A percentile compares a stretch with the other conserved stretches of the same genome.
Evolutionary conservation across 2,113 vertebrate genomes (phyloP).

Genomic region (Podarcis muralis): DNA sequence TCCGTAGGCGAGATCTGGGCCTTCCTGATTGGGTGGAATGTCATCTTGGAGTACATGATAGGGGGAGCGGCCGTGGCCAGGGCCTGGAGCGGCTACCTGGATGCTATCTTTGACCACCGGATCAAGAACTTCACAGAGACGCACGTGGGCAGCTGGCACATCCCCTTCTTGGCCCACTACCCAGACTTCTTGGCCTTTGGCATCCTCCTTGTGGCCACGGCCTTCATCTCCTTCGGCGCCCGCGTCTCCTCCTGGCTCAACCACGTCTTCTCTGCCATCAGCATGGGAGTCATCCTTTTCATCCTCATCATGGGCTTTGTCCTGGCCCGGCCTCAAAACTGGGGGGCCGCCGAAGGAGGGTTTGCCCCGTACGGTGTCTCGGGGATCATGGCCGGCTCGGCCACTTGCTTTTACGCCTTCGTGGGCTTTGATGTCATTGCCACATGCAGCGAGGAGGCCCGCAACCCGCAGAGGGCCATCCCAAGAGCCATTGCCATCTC

Average conservation of each 20-base stretch:
- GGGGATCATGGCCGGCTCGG: constrained; percentile 90
- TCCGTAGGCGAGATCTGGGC: constrained; percentile 96
- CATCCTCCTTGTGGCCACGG: constrained; percentile 85
- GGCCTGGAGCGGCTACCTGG: constrained; percentile 95
- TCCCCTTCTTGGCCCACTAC: constrained; percentile 88
- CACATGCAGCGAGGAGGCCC: constrained; percentile 92
- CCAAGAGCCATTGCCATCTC: constrained; percentile 90
- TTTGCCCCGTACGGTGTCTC: constrained; percentile 92
- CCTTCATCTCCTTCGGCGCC: constrained; percentile 93
- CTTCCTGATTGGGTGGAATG: constrained; percentile 96
- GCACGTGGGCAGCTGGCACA: constrained; percentile 86
- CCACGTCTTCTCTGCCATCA: constrained; percentile 88
- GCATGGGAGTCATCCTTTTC: constrained; percentile 86
- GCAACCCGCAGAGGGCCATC: constrained; percentile 86
- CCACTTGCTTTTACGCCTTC: constrained; percentile 95
- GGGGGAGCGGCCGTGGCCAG: constrained; percentile 91
- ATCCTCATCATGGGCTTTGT: constrained; percentile 90
- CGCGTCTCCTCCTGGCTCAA: constrained; percentile 95
- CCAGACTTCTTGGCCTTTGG: constrained; percentile 89
- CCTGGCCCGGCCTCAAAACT: constrained; percentile 88
- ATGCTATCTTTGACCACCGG: constrained; percentile 91
- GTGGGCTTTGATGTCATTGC: constrained; percentile 97
- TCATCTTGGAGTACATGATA: constrained; percentile 94
- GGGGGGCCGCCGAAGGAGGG: constrained; percentile 87
- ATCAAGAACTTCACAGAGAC: constrained; percentile 92